These are phyloP conservation scores for Sinohyriopsis cumingii DNA, from an alignment of 2,888 invertebrate genomes.

Conservation along the genomic window DNA sequence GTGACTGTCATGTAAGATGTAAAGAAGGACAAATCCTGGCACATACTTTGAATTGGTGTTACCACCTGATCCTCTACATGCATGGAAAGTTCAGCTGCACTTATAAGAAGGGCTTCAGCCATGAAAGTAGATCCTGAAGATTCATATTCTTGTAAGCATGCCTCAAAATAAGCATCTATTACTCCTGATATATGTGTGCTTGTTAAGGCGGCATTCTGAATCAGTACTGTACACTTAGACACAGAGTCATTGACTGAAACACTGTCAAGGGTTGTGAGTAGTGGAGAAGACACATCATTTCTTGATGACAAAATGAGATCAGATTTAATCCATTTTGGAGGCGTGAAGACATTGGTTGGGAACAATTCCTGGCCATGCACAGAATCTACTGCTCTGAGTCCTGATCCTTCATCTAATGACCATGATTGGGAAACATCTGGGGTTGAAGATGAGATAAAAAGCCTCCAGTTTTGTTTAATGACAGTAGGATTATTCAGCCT, in stretches of 20 bases:
- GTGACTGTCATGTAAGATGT: constrained; percentile 24
- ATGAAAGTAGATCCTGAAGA: constrained; percentile 22
- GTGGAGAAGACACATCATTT: constrained; percentile 13
- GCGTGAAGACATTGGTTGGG: constrained; percentile 23
- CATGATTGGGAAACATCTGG: constrained; percentile 46
- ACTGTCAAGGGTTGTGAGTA: constrained; percentile 11
- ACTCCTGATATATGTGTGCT: constrained; percentile 4
- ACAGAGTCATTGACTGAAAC: constrained; percentile 10
- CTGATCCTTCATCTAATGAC: constrained; percentile 50
- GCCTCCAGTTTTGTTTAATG: constrained; percentile 40
- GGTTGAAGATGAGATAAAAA: constrained; percentile 32
- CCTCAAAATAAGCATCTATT: constrained; percentile 17
- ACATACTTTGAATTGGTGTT: constrained; percentile 22
- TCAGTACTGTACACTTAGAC: constrained; percentile 26
- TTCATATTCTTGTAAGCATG: constrained; percentile 32
- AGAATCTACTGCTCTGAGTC: constrained; percentile 33
- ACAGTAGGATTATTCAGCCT: constrained; percentile 50
- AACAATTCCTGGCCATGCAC: constrained; percentile 37
- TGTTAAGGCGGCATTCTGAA: constrained; percentile 21
- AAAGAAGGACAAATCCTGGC: constrained; percentile 17
- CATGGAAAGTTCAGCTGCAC: constrained; percentile 22
- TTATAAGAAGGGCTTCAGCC: constrained; percentile 30
- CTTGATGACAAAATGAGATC: constrained; percentile 37
- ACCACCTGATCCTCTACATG: constrained; percentile 18
- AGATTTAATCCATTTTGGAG: constrained; percentile 47